phyloP scores from a whole-genome alignment of 2,797 vertebrate species.

The Takifugu rubripes region DNA sequence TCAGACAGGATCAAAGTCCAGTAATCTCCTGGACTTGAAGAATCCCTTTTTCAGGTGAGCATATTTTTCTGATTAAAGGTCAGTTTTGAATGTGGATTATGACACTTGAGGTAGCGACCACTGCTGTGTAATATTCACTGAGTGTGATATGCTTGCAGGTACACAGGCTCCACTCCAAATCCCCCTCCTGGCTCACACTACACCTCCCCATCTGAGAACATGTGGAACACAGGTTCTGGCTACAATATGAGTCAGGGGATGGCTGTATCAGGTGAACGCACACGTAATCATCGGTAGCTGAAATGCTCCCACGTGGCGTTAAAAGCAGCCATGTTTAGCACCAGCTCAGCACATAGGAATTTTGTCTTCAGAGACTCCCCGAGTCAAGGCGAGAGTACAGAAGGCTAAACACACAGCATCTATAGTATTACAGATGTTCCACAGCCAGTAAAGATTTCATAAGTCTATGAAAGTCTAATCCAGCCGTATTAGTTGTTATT shows the following conservation, averaged over 20 bases:
- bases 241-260: constrained; percentile 91
- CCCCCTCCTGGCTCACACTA: constrained; percentile 95
- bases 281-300: constrained; percentile 25
- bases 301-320: not conserved
- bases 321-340: not conserved
- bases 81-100: too few species aligned
- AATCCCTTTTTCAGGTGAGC: constrained; percentile 94
- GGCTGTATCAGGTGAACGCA: constrained; percentile 82
- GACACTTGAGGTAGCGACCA: not conserved
- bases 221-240: constrained; percentile 88
- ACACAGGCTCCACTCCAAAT: constrained; percentile 88
- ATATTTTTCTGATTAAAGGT: not conserved
- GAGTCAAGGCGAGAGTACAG: too few species aligned
- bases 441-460: too few species aligned
- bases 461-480: too few species aligned
- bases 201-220: constrained; percentile 91
- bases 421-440: too few species aligned
- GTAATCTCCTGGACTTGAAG: constrained; percentile 94
- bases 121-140: constrained; percentile 2
- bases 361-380: too few species aligned
- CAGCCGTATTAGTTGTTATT: too few species aligned
- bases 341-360: not conserved
- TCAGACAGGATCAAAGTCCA: constrained; percentile 96
- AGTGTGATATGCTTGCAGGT: constrained; percentile 71
- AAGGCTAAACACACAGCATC: too few species aligned